Base-by-base conservation (phyloP, 2,888 invertebrate species). In the Operophtera brumata region DNA sequence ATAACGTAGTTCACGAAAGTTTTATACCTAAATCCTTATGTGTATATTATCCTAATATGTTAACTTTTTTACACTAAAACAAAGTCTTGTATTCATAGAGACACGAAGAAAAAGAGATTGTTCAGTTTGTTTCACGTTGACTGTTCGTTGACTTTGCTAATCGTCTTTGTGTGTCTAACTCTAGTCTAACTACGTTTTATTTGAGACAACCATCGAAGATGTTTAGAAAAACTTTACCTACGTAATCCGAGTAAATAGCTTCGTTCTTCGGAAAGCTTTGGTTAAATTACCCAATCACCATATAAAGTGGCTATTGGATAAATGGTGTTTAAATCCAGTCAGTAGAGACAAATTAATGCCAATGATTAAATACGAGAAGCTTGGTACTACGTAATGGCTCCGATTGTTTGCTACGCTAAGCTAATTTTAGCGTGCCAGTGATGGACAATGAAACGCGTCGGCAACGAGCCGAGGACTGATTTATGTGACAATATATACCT, bases 231-330 rank as follows among this genome's bases (percentile, higher is more conserved):
- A 62, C 59, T 64, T 64, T 61, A n/a, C n/a, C n/a, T n/a, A 54
- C 61, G 62, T 68, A 76, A 74, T 73, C 65, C 65, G 63, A 64
- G 64, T 71, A 73, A 74, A 75, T 70, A 71, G 78, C 72, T 72
- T 69, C 65, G 67, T 72, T 65, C 67, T 67, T 70, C 68, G 68
- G 65, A 71, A 65, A 73, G 72, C 74, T 77, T 77, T 73, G 73
- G 71, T 74, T 76, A 74, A 82, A 84, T 84, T 75, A 78, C 79
- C 78, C 73, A 84, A 84, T 84, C 83, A 84, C 77, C 82, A 84
- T 82, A 82, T 76, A 82, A 83, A 82, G 81, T 79, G 79, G 76
- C 73, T 77, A 70, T 69, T 73, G 67, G 75, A 73, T 71, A 73
- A 79, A 78, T 73, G 76, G 72, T 61, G 67, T 76, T 77, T 76